Percentiles rank a stretch among this genome's conserved stretches.
Evolutionary conservation across 2,797 vertebrate genomes (phyloP).

Genomic region (Numenius phaeopus): DNA sequence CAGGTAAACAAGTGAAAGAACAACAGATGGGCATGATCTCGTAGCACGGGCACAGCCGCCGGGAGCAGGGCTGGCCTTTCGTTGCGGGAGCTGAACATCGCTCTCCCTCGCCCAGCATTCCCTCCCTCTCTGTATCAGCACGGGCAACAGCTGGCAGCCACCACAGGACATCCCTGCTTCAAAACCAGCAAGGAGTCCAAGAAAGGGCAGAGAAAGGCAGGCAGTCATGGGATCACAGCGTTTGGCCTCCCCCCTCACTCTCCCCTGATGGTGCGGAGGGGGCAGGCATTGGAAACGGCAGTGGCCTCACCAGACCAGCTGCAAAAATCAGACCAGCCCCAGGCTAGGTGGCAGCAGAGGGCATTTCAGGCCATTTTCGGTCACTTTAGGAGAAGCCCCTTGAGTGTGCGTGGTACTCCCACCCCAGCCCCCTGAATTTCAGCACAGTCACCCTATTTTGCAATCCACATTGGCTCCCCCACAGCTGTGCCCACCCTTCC

Average conservation of each 20-base stretch:
- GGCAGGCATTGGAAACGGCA: fast-evolving
- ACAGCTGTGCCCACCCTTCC: background rate
- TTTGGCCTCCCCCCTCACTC: background rate
- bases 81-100: background rate
- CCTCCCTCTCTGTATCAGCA: background rate
- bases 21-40: constrained; percentile 49
- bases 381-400: background rate
- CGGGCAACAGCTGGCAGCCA: fast-evolving
- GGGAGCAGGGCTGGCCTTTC: background rate
- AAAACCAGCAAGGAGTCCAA: background rate
- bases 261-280: background rate
- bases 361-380: background rate
- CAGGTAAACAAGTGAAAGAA: constrained; percentile 68
- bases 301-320: background rate
- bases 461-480: background rate
- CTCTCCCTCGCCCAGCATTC: background rate
- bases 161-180: background rate
- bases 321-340: background rate
- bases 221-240: background rate
- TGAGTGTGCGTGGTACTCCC: fast-evolving
- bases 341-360: background rate
- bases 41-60: background rate
- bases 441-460: background rate
- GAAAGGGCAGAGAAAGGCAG: background rate
- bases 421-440: background rate